Conservation (phyloP, 1,140 invertebrate species). For the Sipha flava region DNA sequence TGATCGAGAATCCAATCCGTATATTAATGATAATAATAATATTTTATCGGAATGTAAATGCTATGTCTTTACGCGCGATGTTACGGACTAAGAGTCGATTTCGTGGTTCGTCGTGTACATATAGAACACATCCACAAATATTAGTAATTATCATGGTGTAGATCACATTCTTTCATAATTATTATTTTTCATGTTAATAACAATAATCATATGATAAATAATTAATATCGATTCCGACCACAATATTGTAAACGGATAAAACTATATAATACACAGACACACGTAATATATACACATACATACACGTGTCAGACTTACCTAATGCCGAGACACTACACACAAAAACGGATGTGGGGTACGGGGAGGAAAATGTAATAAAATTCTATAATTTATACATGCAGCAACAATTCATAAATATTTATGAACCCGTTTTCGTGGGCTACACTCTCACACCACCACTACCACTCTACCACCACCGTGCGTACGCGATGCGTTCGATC, state of each 20-base stretch:
- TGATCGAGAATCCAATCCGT: no score
- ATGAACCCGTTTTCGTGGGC: slow-evolving; percentile 27
- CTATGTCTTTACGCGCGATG: no score
- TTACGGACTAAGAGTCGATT: no score
- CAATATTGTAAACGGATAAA: background rate
- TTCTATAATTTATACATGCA: slow-evolving; percentile 30
- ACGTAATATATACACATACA: background rate
- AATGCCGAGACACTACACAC: background rate
- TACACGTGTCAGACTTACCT: background rate
- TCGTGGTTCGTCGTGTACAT: no score
- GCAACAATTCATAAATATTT: slow-evolving; percentile 31
- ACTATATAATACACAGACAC: no score
- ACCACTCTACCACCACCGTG: background rate
- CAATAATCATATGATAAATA: no score
- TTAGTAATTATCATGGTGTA: no score
- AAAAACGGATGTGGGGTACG: background rate
- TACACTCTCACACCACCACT: background rate
- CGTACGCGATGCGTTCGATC: slow-evolving; percentile 23
- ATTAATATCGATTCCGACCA: background rate
- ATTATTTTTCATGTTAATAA: no score
- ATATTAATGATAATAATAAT: no score
- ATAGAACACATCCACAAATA: no score
- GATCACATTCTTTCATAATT: no score
- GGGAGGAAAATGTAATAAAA: background rate
- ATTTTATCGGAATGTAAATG: no score